Evolutionary conservation across 2,888 invertebrate genomes (phyloP), one percentile per base, ranked within the genome.

Genomic region (Leucoma salicis): DNA sequence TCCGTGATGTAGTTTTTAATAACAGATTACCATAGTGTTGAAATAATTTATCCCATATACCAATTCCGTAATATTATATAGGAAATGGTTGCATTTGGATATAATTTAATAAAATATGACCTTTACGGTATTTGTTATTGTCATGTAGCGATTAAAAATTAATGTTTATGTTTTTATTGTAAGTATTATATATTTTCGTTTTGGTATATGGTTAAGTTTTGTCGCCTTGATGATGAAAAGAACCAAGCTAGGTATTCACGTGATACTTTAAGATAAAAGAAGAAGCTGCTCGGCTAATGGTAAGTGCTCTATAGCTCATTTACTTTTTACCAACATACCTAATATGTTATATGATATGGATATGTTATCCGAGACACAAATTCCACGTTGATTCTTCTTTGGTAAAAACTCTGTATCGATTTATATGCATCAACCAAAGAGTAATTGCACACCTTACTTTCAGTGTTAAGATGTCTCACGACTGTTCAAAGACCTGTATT

Each of bases 141-240:
- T 72, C 71, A 63, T 67, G 59, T 46, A 60, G 57, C 54, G 56
- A 60, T 63, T 69, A 59, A 57, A 55, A 31, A 31, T 16, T 28
- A 50, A 45, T 48, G 51, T 48, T 49, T 27, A 2, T 21, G 36
- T 40, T 39, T 45, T 34, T 55, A 50, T 46, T 49, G 47, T 56
- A 66, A 69, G 64, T 66, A 70, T 66, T 72, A 74, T n/a, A n/a
- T n/a, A n/a, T n/a, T n/a, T n/a, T 73, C 81, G 80, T 79, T 70
- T 81, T 78, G 82, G 81, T 78, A 50, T 74, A 79, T 74, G 77
- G 75, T 73, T 74, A 66, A 67, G 68, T 67, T 57, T 25, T n/a
- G 6, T 8, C 21, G 21, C 21, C 21, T 21, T 21, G 8, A 8
- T 21, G 21, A 8, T 21, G 21, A 21, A 21, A 21, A 6, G n/a